Conservation (phyloP, 2,113 vertebrate species). For the Gorilla gorilla region DNA sequence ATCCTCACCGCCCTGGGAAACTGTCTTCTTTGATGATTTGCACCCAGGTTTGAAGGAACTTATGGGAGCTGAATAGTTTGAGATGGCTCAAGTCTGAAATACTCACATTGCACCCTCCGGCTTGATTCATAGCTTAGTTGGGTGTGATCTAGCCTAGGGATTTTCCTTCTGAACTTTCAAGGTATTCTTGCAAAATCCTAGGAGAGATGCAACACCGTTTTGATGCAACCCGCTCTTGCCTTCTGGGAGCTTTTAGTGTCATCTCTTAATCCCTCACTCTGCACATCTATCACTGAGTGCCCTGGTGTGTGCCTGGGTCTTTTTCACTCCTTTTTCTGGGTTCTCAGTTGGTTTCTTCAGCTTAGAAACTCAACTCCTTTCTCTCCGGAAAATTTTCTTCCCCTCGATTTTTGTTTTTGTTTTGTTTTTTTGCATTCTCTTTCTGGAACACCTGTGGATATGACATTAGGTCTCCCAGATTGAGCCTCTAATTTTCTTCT, state of each 20-base stretch:
- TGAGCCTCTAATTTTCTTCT: background rate
- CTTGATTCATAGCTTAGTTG: accelerated
- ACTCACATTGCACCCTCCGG: accelerated
- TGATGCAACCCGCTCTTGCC: no score
- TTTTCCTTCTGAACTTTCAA: background rate
- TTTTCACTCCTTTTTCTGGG: accelerated
- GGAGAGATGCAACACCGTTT: no score
- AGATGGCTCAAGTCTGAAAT: no score
- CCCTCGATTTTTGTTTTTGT: accelerated
- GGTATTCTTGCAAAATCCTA: background rate
- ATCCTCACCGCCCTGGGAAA: accelerated
- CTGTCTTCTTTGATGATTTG: accelerated
- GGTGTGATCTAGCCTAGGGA: background rate
- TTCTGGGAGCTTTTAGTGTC: no score
- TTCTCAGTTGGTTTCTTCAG: accelerated
- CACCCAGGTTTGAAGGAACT: background rate
- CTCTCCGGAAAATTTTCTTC: background rate
- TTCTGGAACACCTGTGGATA: background rate
- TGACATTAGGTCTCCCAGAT: background rate
- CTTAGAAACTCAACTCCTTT: background rate
- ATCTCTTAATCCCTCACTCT: no score
- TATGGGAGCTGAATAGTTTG: accelerated
- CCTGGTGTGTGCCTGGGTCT: background rate
- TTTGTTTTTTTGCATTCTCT: no score
- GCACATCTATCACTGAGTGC: accelerated